Conservation (phyloP, 1,140 invertebrate species). For the Scaptomyza montana region DNA sequence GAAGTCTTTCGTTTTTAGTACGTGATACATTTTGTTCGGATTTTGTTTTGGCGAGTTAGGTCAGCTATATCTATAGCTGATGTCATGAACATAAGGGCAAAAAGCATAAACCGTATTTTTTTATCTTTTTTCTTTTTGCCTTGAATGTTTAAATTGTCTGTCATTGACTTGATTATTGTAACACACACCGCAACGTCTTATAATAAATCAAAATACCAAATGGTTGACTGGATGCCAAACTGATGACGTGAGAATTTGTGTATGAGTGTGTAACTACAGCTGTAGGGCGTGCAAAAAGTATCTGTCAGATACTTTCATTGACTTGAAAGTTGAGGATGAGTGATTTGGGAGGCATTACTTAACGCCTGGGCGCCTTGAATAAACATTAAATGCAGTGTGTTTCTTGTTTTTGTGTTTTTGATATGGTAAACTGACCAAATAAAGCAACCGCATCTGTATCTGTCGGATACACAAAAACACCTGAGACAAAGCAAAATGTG, state of each 20-base stretch:
- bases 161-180: slow-evolving; percentile 73
- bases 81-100: slow-evolving; percentile 58
- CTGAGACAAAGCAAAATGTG: slow-evolving; percentile 45
- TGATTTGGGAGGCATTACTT: slow-evolving; percentile 19
- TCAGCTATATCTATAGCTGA: slow-evolving; percentile 47
- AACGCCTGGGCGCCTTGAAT: slow-evolving; percentile 56
- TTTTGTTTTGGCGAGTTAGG: slow-evolving; percentile 12
- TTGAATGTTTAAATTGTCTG: slow-evolving; percentile 28
- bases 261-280: background rate
- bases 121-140: slow-evolving; percentile 36
- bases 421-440: slow-evolving; percentile 73
- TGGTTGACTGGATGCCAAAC: background rate
- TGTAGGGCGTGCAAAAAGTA: background rate
- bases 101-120: slow-evolving; percentile 41
- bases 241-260: slow-evolving; percentile 64
- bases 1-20: slow-evolving; percentile 72
- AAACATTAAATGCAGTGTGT: slow-evolving; percentile 36
- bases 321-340: background rate
- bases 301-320: slow-evolving; percentile 45
- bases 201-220: slow-evolving; percentile 66
- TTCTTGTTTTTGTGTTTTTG: background rate
- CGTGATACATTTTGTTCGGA: slow-evolving; percentile 10
- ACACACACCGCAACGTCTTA: slow-evolving; percentile 60
- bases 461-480: slow-evolving; percentile 25
- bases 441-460: slow-evolving; percentile 44